Evolutionary conservation across 2,888 invertebrate species (phyloP).

Genomic region (Drosophila fungiperda): DNA sequence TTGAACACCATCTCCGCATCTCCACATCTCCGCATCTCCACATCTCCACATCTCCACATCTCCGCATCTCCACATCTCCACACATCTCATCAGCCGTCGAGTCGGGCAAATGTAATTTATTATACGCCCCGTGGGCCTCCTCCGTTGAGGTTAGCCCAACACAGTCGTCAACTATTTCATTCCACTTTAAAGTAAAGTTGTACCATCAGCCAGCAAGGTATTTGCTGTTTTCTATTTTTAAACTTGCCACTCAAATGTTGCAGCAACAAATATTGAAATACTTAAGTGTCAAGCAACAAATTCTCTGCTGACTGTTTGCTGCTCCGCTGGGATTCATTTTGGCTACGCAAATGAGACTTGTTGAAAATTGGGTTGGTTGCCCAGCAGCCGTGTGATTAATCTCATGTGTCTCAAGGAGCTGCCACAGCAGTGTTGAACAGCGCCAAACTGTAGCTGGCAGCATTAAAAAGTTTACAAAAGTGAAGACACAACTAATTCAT

Average conservation of each 20-base stretch:
- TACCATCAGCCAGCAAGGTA: slow-evolving; percentile 14
- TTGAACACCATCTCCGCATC: neutral
- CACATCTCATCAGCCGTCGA: slow-evolving; percentile 7
- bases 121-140: slow-evolving; percentile 66
- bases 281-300: slow-evolving; percentile 12
- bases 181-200: slow-evolving; percentile 45
- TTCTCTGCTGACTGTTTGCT: neutral
- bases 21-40: neutral
- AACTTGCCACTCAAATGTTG: slow-evolving; percentile 15
- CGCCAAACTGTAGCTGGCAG: neutral
- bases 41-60: neutral
- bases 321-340: slow-evolving; percentile 3
- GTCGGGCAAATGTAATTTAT: slow-evolving; percentile 68
- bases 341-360: slow-evolving; percentile 13
- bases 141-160: slow-evolving; percentile 35
- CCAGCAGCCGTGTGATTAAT: neutral
- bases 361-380: neutral
- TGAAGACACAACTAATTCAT: neutral
- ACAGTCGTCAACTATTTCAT: slow-evolving; percentile 19
- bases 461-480: neutral
- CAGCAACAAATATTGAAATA: slow-evolving; percentile 27
- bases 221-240: slow-evolving; percentile 3
- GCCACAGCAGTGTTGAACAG: slow-evolving; percentile 1
- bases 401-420: neutral
- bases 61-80: neutral